Conservation (phyloP, 1,140 invertebrate genomes). For the Danaus melanippus region DNA sequence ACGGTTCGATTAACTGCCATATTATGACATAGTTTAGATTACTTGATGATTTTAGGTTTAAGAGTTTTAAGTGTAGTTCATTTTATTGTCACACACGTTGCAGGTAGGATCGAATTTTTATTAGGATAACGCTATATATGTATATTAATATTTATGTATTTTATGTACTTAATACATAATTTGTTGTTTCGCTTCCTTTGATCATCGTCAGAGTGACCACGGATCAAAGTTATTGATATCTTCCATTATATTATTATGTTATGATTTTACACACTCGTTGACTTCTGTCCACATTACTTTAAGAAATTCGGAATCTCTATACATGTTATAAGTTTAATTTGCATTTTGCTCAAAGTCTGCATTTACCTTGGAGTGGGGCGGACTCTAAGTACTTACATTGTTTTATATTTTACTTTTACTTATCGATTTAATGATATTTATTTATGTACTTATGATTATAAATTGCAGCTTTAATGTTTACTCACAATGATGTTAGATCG, state of each 20-base stretch:
- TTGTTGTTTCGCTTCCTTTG: constrained; percentile 46
- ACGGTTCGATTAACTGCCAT: constrained; percentile 70
- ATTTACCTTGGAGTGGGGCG: constrained; percentile 41
- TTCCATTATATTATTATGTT: constrained; percentile 33
- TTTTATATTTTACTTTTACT: constrained; percentile 53
- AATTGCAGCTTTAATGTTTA: constrained; percentile 71
- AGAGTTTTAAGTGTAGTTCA: constrained; percentile 53
- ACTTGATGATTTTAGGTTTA: constrained; percentile 60
- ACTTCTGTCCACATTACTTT: constrained; percentile 53
- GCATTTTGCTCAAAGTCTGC: constrained; percentile 65
- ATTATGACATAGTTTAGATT: constrained; percentile 70
- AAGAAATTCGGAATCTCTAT: constrained; percentile 49
- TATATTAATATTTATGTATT: constrained; percentile 32
- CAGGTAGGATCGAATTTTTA: constrained; percentile 63
- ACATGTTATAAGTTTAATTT: constrained; percentile 41
- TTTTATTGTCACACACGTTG: constrained; percentile 57
- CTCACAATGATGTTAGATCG: constrained; percentile 69
- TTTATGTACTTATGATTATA: constrained; percentile 68
- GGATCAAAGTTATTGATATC: constrained; percentile 35
- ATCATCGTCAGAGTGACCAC: constrained; percentile 30
- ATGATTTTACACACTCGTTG: constrained; percentile 59
- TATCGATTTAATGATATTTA: constrained; percentile 64
- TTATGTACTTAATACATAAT: constrained; percentile 40
- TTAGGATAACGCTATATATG: constrained; percentile 54
- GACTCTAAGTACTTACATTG: constrained; percentile 52